Evolutionary conservation across 30 jellyfish, hydroid and myxozoan species (phyloP).

Genomic region (Pelagia noctiluca): DNA sequence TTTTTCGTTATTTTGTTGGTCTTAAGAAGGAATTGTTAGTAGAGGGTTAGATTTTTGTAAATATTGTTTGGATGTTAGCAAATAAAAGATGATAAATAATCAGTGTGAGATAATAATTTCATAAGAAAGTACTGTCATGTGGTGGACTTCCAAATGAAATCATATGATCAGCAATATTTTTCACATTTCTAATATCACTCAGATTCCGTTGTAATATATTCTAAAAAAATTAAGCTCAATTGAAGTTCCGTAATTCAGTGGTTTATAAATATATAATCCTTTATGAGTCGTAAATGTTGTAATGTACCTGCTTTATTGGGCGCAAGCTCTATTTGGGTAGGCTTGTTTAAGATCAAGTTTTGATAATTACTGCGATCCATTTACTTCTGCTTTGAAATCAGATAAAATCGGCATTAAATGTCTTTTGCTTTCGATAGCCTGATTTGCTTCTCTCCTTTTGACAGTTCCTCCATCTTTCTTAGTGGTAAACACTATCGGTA

Average conservation of each 20-base stretch:
- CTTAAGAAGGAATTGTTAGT: too few species aligned
- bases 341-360: slow-evolving; percentile 58
- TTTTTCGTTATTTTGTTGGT: too few species aligned
- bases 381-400: slow-evolving; percentile 64
- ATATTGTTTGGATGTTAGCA: too few species aligned
- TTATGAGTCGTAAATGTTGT: slow-evolving; percentile 60
- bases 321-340: slow-evolving; percentile 45
- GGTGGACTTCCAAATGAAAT: slow-evolving; percentile 30
- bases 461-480: slow-evolving; percentile 63
- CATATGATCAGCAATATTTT: slow-evolving; percentile 69
- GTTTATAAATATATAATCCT: slow-evolving; percentile 50
- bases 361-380: slow-evolving; percentile 50
- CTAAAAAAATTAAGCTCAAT: slow-evolving; percentile 53
- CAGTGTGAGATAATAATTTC: too few species aligned
- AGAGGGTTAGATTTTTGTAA: too few species aligned
- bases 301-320: slow-evolving; percentile 47
- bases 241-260: slow-evolving; percentile 48
- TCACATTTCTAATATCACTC: slow-evolving; percentile 42
- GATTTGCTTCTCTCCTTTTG: slow-evolving; percentile 61
- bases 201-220: slow-evolving; percentile 35
- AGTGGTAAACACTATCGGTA: slow-evolving; percentile 53
- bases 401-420: slow-evolving; percentile 51
- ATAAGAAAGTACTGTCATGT: too few species aligned
- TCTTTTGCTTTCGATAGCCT: slow-evolving; percentile 51
- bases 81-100: too few species aligned